Evolutionary conservation across 2,888 invertebrate species (phyloP).

Genomic region (Agrilus biguttatus): DNA sequence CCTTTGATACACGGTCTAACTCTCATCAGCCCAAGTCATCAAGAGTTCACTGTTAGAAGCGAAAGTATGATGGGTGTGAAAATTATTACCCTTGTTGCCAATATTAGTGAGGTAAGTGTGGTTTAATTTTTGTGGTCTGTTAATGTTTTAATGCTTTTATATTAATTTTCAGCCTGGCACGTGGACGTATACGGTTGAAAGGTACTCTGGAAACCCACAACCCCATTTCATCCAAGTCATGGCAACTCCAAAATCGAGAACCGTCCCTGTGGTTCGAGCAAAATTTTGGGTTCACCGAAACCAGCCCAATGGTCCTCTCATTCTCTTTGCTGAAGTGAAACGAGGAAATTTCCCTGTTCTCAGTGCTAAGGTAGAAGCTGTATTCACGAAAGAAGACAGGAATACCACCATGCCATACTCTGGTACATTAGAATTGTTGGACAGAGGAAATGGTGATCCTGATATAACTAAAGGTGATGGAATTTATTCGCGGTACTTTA

Average conservation of each 20-base stretch:
- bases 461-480: conserved; percentile 50
- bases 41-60: conserved; percentile 31
- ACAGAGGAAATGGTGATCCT: conserved; percentile 48
- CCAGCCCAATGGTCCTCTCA: conserved; percentile 29
- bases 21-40: conserved; percentile 36
- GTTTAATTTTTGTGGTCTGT: not conserved
- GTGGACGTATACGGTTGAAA: conserved; percentile 44
- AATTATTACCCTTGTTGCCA: conserved; percentile 34
- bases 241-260: conserved; percentile 35
- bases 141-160: not conserved
- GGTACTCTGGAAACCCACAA: conserved; percentile 41
- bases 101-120: conserved; percentile 33
- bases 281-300: conserved; percentile 33
- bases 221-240: conserved; percentile 46
- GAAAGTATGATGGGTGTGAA: conserved; percentile 36
- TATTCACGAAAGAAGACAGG: conserved; percentile 26
- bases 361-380: conserved; percentile 41
- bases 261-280: conserved; percentile 31
- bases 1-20: conserved; percentile 36
- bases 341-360: conserved; percentile 40
- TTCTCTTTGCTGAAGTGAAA: conserved; percentile 39
- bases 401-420: conserved; percentile 25
- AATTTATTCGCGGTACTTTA: conserved; percentile 47
- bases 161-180: conserved; percentile 32
- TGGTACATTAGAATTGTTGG: conserved; percentile 35